phyloP scores from a whole-genome alignment of 64 coral and sea anemone genomes.

The Pachyseris speciosa region DNA sequence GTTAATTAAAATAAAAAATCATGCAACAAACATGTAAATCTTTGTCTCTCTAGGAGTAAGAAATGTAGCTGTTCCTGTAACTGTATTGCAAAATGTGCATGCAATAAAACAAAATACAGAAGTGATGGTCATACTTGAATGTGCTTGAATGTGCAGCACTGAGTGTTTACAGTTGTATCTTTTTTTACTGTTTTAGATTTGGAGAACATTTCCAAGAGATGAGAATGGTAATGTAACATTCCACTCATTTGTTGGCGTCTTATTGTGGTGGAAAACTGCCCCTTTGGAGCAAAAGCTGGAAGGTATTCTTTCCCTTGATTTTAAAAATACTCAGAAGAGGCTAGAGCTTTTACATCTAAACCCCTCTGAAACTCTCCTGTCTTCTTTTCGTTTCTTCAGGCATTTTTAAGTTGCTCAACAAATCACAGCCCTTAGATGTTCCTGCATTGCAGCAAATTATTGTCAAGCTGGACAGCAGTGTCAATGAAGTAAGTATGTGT shows the following conservation, averaged over 20 bases:
- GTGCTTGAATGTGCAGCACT: no score
- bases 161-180: not conserved
- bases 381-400: conserved; percentile 21
- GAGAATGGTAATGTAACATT: conserved; percentile 84
- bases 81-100: no score
- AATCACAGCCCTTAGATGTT: conserved; percentile 79
- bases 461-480: conserved; percentile 16
- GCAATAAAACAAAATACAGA: no score
- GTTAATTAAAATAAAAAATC: no score
- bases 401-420: conserved; percentile 85
- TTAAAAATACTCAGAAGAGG: not conserved
- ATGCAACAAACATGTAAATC: no score
- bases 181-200: conserved; percentile 30
- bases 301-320: not conserved
- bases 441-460: conserved; percentile 57
- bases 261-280: conserved; percentile 81
- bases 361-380: not conserved
- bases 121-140: no score
- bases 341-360: not conserved
- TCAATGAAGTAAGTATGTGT: conserved; percentile 8
- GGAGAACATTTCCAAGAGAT: conserved; percentile 84
- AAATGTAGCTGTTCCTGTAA: no score
- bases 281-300: conserved; percentile 75
- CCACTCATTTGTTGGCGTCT: conserved; percentile 65
- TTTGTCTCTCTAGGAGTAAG: no score